Conservation (phyloP, 2,888 invertebrate genomes). For the Noctua janthina region DNA sequence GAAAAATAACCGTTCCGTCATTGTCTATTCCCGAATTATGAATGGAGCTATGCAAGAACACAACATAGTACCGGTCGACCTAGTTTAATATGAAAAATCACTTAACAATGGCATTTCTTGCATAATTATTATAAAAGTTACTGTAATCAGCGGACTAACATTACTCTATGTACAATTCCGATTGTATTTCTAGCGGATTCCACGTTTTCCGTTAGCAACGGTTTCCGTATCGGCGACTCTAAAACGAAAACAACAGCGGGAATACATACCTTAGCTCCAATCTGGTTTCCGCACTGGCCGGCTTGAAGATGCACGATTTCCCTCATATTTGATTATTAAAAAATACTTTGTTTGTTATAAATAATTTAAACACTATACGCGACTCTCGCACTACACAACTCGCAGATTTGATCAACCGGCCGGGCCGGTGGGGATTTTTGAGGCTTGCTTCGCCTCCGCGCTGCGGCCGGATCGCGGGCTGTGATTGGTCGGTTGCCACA, state of each 20-base stretch:
- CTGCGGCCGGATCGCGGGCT: slow-evolving; percentile 71
- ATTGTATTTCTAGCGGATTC: slow-evolving; percentile 54
- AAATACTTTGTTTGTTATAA: slow-evolving; percentile 79
- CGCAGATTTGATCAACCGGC: slow-evolving; percentile 83
- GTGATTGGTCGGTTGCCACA: slow-evolving; percentile 79
- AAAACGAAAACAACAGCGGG: slow-evolving; percentile 43
- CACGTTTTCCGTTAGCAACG: slow-evolving; percentile 54
- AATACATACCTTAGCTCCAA: slow-evolving; percentile 91
- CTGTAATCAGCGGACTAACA: slow-evolving; percentile 17
- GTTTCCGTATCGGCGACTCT: slow-evolving; percentile 32
- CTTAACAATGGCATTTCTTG: slow-evolving; percentile 24
- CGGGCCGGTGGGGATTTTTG: slow-evolving; percentile 86
- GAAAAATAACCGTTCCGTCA: slow-evolving; percentile 71
- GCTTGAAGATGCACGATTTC: slow-evolving; percentile 96
- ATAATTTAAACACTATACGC: slow-evolving; percentile 86
- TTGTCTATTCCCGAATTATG: slow-evolving; percentile 72
- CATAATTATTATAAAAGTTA: slow-evolving; percentile 19
- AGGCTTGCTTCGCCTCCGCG: slow-evolving; percentile 88
- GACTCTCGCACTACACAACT: slow-evolving; percentile 86
- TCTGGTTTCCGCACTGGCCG: slow-evolving; percentile 96
- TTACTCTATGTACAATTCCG: slow-evolving; percentile 38
- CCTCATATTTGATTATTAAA: slow-evolving; percentile 91
- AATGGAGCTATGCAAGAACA: slow-evolving; percentile 78
- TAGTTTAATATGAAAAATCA: slow-evolving; percentile 59
- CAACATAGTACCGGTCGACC: slow-evolving; percentile 59